Evolutionary conservation across 2,797 vertebrate species (phyloP), one percentile per base, ranked within the genome.

Genomic region (Urophycis tenuis): DNA sequence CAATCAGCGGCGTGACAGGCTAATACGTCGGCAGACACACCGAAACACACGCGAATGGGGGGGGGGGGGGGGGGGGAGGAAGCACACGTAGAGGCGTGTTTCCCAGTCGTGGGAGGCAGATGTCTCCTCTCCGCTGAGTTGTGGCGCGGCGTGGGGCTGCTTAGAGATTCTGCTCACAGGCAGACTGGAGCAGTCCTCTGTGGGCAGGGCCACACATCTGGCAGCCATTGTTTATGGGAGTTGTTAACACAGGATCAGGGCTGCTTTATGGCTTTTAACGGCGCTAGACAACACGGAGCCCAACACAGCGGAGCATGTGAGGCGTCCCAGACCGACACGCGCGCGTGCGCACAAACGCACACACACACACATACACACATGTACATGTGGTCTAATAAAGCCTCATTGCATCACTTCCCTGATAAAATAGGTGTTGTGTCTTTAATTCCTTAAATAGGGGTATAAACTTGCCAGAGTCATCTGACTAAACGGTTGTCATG

Each of bases 141-240:
- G 64, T 9, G 30, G 64, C n/a, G 5, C 60, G 60, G 25, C 25
- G 29, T n/a, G 29, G 72, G 9, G 8, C 72, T 74, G 73, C 79
- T 86, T 88, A 83, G 82, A 82, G 86, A 90, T 89, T 88, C 86
- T 67, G 39, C 82, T 85, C 83, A 79, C 82, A 82, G 78, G 72
- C 83, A 76, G 74, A 75, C 74, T 1, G 74, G 39, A 19, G 75
- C n/a, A 30, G 76, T 83, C 87, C 83, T 87, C 81, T 73, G 85
- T 81, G 85, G 85, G 80, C 84, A 74, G 80, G 79, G 74, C 83
- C 86, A 85, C 87, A 87, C 87, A 88, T 90, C 87, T 90, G 88
- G 84, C 87, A 85, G 84, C 80, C 80, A 81, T 88, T 89, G 85
- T 90, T 91, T 90, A 88, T 84, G 87, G 86, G 79, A 76, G 88